Percentiles rank a stretch among this genome's conserved stretches.
These are phyloP conservation scores for Chrysolophus pictus DNA, from an alignment of 2,797 vertebrate genomes.

Conservation along the genomic window DNA sequence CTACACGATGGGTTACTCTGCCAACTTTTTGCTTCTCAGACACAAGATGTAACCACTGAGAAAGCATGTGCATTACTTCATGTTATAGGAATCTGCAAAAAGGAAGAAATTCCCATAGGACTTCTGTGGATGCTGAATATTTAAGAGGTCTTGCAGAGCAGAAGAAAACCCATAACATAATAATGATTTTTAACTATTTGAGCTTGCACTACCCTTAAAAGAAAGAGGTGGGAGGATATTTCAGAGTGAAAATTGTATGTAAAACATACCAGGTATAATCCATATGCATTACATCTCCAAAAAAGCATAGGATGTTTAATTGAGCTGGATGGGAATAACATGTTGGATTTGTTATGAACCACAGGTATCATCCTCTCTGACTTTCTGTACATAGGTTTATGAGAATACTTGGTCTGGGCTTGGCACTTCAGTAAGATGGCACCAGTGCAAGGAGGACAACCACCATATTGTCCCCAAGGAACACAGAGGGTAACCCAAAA, in stretches of 20 bases:
- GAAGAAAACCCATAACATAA: background rate
- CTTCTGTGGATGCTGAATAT: background rate
- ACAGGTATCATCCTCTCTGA: background rate
- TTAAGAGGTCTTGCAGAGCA: background rate
- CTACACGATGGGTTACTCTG: background rate
- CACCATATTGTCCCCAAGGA: background rate
- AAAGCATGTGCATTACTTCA: background rate
- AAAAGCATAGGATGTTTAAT: background rate
- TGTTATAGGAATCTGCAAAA: slow-evolving; percentile 34
- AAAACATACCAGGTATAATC: background rate
- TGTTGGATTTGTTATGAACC: background rate
- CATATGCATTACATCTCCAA: background rate
- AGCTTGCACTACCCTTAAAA: background rate
- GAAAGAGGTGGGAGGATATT: background rate
- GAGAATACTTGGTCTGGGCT: background rate
- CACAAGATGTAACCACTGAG: background rate
- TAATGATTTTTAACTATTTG: background rate
- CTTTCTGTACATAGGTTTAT: background rate
- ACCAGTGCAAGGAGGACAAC: background rate
- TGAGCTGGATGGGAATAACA: background rate
- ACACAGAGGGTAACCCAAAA: background rate
- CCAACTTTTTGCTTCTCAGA: slow-evolving; percentile 26
- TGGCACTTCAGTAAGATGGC: background rate
- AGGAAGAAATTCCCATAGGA: slow-evolving; percentile 14
- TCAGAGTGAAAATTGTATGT: background rate